Percentiles rank a stretch among this genome's conserved stretches.
Conservation (phyloP, 2,797 vertebrate species). For the Staurois parvus region DNA sequence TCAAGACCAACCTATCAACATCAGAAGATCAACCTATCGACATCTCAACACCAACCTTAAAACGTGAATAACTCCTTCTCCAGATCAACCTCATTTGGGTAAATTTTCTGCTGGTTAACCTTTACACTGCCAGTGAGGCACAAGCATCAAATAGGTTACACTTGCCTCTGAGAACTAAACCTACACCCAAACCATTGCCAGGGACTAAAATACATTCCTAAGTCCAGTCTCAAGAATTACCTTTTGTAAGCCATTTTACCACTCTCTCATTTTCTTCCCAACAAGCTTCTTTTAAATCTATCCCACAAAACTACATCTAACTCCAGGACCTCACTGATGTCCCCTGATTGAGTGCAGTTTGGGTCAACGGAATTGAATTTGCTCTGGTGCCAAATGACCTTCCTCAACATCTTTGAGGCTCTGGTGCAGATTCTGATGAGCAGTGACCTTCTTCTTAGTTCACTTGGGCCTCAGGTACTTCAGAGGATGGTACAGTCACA, state of each 20-base stretch:
- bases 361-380: neutral
- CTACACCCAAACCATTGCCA: neutral
- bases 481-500: neutral
- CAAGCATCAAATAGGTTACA: neutral
- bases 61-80: neutral
- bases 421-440: slow-evolving; percentile 14
- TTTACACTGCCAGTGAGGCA: neutral
- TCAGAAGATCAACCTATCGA: neutral
- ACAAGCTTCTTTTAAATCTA: too few species aligned
- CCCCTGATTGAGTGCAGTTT: neutral
- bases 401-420: neutral
- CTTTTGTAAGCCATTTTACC: too few species aligned
- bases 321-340: neutral
- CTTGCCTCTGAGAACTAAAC: neutral
- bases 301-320: neutral
- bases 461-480: neutral
- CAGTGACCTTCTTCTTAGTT: neutral
- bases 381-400: slow-evolving; percentile 9
- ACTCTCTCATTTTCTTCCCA: too few species aligned
- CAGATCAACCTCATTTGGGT: too few species aligned
- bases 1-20: too few species aligned
- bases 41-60: neutral
- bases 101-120: too few species aligned
- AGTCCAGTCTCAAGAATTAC: neutral
- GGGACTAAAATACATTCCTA: neutral